A percentile compares a stretch with the other conserved stretches of the same genome.
Conservation (phyloP, 2,888 invertebrate species). For the Ophioninae sp. region DNA sequence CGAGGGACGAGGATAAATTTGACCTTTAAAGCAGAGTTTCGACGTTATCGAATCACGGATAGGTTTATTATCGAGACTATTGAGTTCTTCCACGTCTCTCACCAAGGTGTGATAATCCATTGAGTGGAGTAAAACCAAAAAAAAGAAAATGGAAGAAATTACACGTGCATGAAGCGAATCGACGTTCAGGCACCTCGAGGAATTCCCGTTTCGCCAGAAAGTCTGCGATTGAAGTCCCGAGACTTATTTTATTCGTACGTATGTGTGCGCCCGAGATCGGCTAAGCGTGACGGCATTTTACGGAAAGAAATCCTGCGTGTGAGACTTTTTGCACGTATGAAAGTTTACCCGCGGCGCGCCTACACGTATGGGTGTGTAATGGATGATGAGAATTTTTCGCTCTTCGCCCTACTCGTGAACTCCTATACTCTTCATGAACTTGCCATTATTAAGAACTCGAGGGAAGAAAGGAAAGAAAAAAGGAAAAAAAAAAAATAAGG, state of each 20-base stretch:
- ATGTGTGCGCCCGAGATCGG: slow-evolving; percentile 30
- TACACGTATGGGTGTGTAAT: slow-evolving; percentile 43
- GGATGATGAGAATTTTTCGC: slow-evolving; percentile 16
- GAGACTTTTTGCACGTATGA: slow-evolving; percentile 46
- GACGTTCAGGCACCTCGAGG: slow-evolving; percentile 44
- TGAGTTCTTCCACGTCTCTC: slow-evolving; percentile 14
- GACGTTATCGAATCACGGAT: slow-evolving; percentile 15
- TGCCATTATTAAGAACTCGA: slow-evolving; percentile 40
- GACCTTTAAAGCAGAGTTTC: slow-evolving; percentile 13
- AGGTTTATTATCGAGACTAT: slow-evolving; percentile 19
- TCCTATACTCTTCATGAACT: slow-evolving; percentile 33
- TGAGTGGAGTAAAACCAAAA: background rate
- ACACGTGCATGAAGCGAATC: slow-evolving; percentile 36
- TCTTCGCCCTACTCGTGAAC: background rate
- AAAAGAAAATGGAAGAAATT: slow-evolving; percentile 14
- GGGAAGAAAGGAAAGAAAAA: slow-evolving; percentile 40
- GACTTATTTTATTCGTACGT: background rate
- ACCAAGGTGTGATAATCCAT: slow-evolving; percentile 48
- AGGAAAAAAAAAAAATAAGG: background rate
- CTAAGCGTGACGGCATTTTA: slow-evolving; percentile 60
- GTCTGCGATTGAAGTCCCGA: slow-evolving; percentile 1
- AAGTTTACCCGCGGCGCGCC: slow-evolving; percentile 55
- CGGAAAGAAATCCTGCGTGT: slow-evolving; percentile 60
- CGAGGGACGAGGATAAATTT: background rate
- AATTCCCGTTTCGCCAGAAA: slow-evolving; percentile 52